These are phyloP conservation scores for Phymastichus coffea DNA, from an alignment of 1,140 invertebrate species.

Conservation along the genomic window DNA sequence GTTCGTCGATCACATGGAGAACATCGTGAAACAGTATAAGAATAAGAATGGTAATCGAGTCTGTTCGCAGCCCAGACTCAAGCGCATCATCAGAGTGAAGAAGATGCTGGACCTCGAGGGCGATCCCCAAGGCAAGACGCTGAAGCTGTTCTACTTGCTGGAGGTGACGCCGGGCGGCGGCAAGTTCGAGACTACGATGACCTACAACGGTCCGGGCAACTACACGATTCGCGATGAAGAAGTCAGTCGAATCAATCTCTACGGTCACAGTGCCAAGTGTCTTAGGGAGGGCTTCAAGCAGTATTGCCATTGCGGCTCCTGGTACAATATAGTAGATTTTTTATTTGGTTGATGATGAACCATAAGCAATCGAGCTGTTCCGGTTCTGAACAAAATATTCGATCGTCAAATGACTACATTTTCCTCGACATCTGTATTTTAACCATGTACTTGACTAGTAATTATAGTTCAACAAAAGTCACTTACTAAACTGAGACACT, in stretches of 20 bases:
- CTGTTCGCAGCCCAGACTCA: conserved; percentile 57
- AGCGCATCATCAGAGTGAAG: conserved; percentile 49
- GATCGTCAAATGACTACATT: too few relatives aligned
- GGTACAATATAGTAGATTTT: too few relatives aligned
- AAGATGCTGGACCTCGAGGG: conserved; percentile 55
- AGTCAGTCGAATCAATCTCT: conserved; percentile 65
- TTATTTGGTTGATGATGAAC: too few relatives aligned
- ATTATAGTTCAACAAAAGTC: too few relatives aligned
- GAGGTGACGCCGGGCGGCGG: conserved; percentile 59
- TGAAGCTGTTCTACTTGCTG: conserved; percentile 53
- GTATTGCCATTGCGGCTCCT: conserved; percentile 51
- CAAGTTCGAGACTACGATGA: conserved; percentile 63
- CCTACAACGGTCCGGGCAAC: conserved; percentile 44
- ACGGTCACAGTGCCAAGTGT: conserved; percentile 51
- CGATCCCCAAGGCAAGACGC: conserved; percentile 38
- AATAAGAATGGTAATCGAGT: conserved; percentile 43
- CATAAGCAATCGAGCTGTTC: too few relatives aligned
- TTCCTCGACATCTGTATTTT: too few relatives aligned
- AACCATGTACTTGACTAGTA: too few relatives aligned
- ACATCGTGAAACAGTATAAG: conserved; percentile 48
- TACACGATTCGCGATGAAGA: conserved; percentile 46
- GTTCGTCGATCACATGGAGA: conserved; percentile 51
- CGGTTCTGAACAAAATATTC: too few relatives aligned
- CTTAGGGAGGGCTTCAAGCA: conserved; percentile 45
- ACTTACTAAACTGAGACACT: too few relatives aligned